Evolutionary conservation across 1,140 invertebrate species (phyloP).

Genomic region (Littorina saxatilis): DNA sequence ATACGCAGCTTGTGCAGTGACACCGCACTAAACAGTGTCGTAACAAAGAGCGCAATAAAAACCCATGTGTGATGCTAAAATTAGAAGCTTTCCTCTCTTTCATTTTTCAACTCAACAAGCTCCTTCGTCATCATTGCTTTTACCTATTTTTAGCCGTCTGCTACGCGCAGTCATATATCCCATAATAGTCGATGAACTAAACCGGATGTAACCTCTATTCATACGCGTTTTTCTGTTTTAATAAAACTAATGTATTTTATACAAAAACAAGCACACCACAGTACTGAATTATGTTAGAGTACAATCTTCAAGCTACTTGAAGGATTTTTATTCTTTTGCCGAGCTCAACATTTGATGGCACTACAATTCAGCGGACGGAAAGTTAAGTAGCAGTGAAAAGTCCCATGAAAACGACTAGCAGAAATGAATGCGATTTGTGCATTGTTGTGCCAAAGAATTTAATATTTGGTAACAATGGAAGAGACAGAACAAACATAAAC

Average conservation of each 20-base stretch:
- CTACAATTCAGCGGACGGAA: slow-evolving; percentile 21
- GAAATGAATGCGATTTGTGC: slow-evolving; percentile 34
- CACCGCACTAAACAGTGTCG: too few relatives aligned
- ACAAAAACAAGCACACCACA: neutral
- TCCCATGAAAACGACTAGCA: slow-evolving; percentile 38
- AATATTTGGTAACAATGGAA: slow-evolving; percentile 27
- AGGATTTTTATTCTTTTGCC: neutral
- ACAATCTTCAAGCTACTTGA: neutral
- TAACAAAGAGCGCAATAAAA: too few relatives aligned
- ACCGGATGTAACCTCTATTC: slow-evolving; percentile 36
- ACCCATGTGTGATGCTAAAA: neutral
- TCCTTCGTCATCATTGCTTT: neutral
- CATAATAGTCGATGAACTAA: slow-evolving; percentile 20
- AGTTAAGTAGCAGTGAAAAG: neutral
- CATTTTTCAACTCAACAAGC: neutral
- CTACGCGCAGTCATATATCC: neutral
- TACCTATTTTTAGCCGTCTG: slow-evolving; percentile 15
- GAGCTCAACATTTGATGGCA: neutral
- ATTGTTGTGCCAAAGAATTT: slow-evolving; percentile 30
- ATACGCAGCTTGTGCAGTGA: too few relatives aligned
- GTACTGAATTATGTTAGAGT: neutral
- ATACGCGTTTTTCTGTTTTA: neutral
- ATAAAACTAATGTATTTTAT: neutral
- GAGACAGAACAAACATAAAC: slow-evolving; percentile 8
- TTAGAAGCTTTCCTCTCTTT: neutral